Base-by-base conservation (phyloP, 2,797 vertebrate genomes). In the Eospalax fontanierii region DNA sequence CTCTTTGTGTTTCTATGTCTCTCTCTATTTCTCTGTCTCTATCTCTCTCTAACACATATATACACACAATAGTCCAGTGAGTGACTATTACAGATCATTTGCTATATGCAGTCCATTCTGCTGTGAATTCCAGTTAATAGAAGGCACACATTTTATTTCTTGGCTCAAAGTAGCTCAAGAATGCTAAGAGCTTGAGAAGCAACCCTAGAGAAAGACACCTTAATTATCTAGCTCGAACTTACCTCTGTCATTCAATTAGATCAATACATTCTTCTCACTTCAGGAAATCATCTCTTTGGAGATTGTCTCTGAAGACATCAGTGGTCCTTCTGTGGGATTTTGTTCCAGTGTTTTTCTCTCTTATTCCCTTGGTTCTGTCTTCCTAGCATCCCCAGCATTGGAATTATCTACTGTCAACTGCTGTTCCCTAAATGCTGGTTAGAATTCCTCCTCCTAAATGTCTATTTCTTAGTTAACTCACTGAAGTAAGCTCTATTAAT, bases 401-500 rank as follows among this genome's bases (percentile, higher is more conserved):
- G n/a, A 12, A 38, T 38, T 6, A 26, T 87, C 22, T 30, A 12
- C 38, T 73, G n/a, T 80, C 46, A 81, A n/a, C 1, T 63, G 26
- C 26, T 7, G 2, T n/a, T 90, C 43, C 8, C 65, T 79, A 40
- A 74, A 93, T 86, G 43, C 14, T 54, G 21, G 33, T 40, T 89
- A 54, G 46, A n/a, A 15, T 40, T 15, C 35, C 28, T 81, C 14
- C 46, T 85, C 24, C 59, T 83, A 86, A 83, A 33, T 73, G 88
- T 76, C 30, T 73, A 16, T 50, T 86, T 87, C 63, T 83, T n/a
- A n/a, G 46, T 88, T 94, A 79, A 76, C 95, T 85, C 82, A 61
- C 24, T 86, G 26, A 93, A 82, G 43, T 70, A 43, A 40, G 75
- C 70, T 84, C 26, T 35, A 59, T 63, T 90, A 93, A n/a, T 61